phyloP scores from a whole-genome alignment of 2,113 vertebrate species.

The Neomonachus schauinslandi region DNA sequence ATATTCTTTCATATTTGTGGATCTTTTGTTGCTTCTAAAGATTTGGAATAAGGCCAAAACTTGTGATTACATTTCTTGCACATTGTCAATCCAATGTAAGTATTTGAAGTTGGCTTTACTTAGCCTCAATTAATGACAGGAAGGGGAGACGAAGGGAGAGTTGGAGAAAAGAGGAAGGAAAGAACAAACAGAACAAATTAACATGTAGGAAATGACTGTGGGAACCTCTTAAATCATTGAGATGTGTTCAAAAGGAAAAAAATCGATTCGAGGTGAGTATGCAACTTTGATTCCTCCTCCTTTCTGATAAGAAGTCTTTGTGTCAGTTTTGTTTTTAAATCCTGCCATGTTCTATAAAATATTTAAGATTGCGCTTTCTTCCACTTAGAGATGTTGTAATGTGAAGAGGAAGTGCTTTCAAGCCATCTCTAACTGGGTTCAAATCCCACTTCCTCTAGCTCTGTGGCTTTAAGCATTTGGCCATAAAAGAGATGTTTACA shows the following conservation, averaged over 20 bases:
- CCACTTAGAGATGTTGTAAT: not conserved
- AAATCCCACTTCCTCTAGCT: not conserved
- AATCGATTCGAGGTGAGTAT: not conserved
- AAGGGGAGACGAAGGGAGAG: no score
- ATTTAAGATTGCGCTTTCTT: not conserved
- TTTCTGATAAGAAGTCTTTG: not conserved
- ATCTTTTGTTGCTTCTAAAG: constrained; percentile 50
- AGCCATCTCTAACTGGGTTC: not conserved
- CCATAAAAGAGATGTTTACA: not conserved
- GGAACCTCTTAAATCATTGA: not conserved
- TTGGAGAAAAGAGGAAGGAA: not conserved
- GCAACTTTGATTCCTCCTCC: not conserved
- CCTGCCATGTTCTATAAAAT: not conserved
- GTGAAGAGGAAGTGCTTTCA: not conserved
- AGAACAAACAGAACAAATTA: not conserved
- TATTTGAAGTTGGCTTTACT: constrained; percentile 36
- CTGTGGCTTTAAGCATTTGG: not conserved
- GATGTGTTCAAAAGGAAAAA: not conserved
- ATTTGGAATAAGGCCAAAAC: constrained; percentile 58
- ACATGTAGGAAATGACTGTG: not conserved
- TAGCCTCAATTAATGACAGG: not conserved
- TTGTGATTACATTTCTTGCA: constrained; percentile 65
- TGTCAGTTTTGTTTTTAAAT: not conserved
- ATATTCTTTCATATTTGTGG: constrained; percentile 66
- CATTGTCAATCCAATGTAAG: not conserved